Evolutionary conservation across 2,888 invertebrate species (phyloP).

Genomic region (Tetranychus truncatus): DNA sequence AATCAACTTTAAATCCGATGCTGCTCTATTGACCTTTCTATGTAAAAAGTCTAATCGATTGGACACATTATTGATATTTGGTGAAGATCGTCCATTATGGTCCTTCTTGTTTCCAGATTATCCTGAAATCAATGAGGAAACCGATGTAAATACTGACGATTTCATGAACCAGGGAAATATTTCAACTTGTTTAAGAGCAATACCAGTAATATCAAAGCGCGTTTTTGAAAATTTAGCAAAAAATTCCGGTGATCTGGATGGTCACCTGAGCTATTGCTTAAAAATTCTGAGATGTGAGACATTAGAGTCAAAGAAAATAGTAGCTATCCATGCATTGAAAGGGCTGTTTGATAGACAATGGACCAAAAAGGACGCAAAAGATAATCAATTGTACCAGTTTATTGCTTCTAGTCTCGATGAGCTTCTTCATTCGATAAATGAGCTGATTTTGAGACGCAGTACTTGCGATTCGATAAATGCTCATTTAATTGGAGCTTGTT

Average conservation of each 20-base stretch:
- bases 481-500: neutral
- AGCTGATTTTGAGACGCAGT: neutral
- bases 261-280: neutral
- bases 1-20: neutral
- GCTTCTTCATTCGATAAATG: neutral
- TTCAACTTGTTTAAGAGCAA: neutral
- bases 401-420: neutral
- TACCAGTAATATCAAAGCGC: neutral
- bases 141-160: neutral
- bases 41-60: neutral
- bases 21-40: neutral
- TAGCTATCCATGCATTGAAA: neutral
- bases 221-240: neutral
- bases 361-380: neutral
- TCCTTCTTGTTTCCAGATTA: neutral
- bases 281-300: neutral
- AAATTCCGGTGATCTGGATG: neutral
- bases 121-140: neutral
- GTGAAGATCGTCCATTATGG: neutral
- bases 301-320: neutral
- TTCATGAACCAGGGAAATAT: neutral
- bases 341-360: neutral
- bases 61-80: neutral
- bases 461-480: neutral
- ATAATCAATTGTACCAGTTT: neutral